Evolutionary conservation across 1,140 invertebrate genomes (phyloP), one percentile per base, ranked within the genome.

Genomic region (Tetragnatha versicolor): DNA sequence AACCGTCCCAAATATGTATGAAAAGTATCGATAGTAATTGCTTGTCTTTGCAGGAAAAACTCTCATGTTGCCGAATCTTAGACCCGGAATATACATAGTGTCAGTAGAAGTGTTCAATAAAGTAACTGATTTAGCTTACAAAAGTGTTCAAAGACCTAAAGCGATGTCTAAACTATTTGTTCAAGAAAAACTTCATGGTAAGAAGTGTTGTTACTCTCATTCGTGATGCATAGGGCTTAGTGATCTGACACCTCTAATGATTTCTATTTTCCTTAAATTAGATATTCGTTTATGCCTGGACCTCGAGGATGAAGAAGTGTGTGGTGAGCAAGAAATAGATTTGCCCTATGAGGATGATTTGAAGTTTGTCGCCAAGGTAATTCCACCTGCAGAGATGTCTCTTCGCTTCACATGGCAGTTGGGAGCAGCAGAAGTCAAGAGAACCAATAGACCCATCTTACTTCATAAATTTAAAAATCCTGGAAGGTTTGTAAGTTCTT

Each of bases 171-270:
- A 79, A 65, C 51, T 79, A 5, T 79, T 65, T 65, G 68, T 79
- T 58, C 78, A 79, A 72, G 68, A 70, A 65, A 63, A 20, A 27
- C 42, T 79, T 20, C n/a, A n/a, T n/a, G n/a, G n/a, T n/a, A n/a
- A n/a, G n/a, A n/a, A n/a, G n/a, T n/a, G n/a, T n/a, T n/a, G n/a
- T n/a, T n/a, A n/a, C n/a, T n/a, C n/a, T n/a, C n/a, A n/a, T n/a
- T n/a, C n/a, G n/a, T n/a, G n/a, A n/a, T n/a, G n/a, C n/a, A n/a
- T n/a, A n/a, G n/a, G n/a, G n/a, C n/a, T n/a, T n/a, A n/a, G n/a
- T 61, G 12, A 9, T 61, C n/a, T 14, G 3, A 33, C 31, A 10
- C 1, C 29, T 35, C 9, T 61, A 6, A 6, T 61, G 3, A 61
- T 3, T 37, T 31, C 3, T 29, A n/a, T n/a, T n/a, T n/a, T n/a